Percentiles rank a stretch among this genome's conserved stretches.
These are phyloP conservation scores for Podarcis siculus DNA, from an alignment of 2,797 vertebrate genomes.

Conservation along the genomic window DNA sequence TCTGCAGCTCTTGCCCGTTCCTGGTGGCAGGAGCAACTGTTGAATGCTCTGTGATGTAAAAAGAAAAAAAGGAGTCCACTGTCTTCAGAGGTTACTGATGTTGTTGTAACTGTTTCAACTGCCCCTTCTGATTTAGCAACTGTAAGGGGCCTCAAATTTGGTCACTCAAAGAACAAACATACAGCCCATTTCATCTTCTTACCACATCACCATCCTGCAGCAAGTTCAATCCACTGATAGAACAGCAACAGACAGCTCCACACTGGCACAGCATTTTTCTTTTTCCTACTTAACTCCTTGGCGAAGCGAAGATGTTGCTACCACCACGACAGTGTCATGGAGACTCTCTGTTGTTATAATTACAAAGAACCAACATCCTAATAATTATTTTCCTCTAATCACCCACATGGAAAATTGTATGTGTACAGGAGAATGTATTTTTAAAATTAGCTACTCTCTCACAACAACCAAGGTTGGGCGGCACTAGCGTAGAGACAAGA, in stretches of 20 bases:
- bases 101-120: not conserved
- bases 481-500: not conserved
- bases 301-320: not conserved
- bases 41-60: not conserved
- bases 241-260: not conserved
- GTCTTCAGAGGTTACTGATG: not conserved
- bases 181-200: not conserved
- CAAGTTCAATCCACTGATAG: too few species aligned
- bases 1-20: not conserved
- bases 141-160: not conserved
- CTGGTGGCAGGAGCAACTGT: not conserved
- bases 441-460: conserved; percentile 36
- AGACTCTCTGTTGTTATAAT: conserved; percentile 33
- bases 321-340: not conserved
- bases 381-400: conserved; percentile 43
- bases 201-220: not conserved
- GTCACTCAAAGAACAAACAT: not conserved
- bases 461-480: not conserved
- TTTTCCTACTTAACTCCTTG: not conserved
- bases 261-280: not conserved
- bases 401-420: conserved; percentile 44
- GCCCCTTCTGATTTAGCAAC: not conserved
- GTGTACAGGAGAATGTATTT: conserved; percentile 19
- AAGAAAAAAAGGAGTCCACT: not conserved
- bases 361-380: conserved; percentile 33